phyloP scores from a whole-genome alignment of 1,140 invertebrate species.

The Trypoxylus dichotomus region DNA sequence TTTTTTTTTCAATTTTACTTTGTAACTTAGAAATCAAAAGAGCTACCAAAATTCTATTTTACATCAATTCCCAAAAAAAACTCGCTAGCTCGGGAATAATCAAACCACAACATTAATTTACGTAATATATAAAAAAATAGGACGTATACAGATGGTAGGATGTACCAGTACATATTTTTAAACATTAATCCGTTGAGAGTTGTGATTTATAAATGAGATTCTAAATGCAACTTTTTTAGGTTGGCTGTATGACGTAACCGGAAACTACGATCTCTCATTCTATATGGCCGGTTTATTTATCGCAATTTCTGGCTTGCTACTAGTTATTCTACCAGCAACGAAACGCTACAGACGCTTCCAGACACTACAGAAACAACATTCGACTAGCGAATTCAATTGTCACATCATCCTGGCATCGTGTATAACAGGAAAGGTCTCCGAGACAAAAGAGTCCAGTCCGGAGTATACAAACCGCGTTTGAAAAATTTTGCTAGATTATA shows the following conservation, averaged over 20 bases:
- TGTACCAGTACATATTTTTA: too few relatives aligned
- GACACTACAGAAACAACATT: slow-evolving; percentile 38
- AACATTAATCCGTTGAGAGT: too few relatives aligned
- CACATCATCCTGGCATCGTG: slow-evolving; percentile 39
- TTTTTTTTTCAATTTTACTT: too few relatives aligned
- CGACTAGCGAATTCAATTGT: slow-evolving; percentile 40
- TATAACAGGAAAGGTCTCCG: slow-evolving; percentile 30
- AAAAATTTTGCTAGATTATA: neutral
- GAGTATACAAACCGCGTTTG: neutral
- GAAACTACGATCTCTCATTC: slow-evolving; percentile 81
- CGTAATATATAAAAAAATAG: too few relatives aligned
- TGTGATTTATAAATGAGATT: too few relatives aligned
- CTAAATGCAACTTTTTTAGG: too few relatives aligned
- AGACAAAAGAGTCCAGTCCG: neutral
- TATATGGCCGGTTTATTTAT: slow-evolving; percentile 86
- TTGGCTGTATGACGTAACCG: slow-evolving; percentile 77
- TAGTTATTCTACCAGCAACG: slow-evolving; percentile 67
- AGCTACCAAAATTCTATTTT: too few relatives aligned
- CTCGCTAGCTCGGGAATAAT: too few relatives aligned
- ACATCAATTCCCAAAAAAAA: too few relatives aligned
- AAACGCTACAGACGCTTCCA: slow-evolving; percentile 52
- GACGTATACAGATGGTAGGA: too few relatives aligned
- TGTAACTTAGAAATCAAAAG: too few relatives aligned
- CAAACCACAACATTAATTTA: too few relatives aligned
- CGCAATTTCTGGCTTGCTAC: slow-evolving; percentile 76